Base-by-base conservation (phyloP, 1,140 invertebrate genomes). In the Eriocheir sinensis region DNA sequence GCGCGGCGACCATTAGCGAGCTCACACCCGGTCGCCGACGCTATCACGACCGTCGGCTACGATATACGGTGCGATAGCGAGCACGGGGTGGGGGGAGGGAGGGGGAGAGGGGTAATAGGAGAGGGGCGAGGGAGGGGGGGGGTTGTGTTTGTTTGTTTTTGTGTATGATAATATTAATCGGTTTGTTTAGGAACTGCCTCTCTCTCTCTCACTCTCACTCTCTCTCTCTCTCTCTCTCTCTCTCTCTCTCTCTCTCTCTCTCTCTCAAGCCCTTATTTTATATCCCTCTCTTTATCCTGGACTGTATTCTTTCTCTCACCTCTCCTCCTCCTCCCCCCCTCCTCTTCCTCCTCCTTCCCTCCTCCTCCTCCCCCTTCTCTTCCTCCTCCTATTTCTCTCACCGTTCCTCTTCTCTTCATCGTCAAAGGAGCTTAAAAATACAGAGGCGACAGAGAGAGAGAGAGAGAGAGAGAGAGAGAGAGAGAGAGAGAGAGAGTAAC, bases 171-270 rank as follows among this genome's bases (percentile, higher is more conserved):
- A n/a, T n/a, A n/a, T n/a, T n/a, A n/a, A n/a, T n/a, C n/a, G n/a
- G n/a, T n/a, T n/a, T n/a, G n/a, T n/a, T n/a, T n/a, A n/a, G n/a
- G n/a, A n/a, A n/a, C n/a, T 86, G 17, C 40, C 40, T 32, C 34
- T 86, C 83, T 86, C 83, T 86, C 83, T 86, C 83, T 86, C 83
- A 53, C 89, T 36, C 34, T 90, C 38, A 53, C 89, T 90, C 89
- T 40, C 89, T 90, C 38, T 90, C 38, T 3, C 27, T 48, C 41
- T 27, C 40, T 90, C 38, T 72, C 38, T 90, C 40, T 89, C 40
- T 41, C 40, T 89, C 86, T 90, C 89, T 90, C 89, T 90, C 48
- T 90, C 89, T 32, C 8, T 44, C 81, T 32, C 30, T 86, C 30
- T 86, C 30, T 86, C 30, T 86, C 34, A 72, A 12, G 27, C 12